These are phyloP conservation scores for Drosophila prolongata DNA, from an alignment of 2,888 invertebrate genomes.

Conservation along the genomic window DNA sequence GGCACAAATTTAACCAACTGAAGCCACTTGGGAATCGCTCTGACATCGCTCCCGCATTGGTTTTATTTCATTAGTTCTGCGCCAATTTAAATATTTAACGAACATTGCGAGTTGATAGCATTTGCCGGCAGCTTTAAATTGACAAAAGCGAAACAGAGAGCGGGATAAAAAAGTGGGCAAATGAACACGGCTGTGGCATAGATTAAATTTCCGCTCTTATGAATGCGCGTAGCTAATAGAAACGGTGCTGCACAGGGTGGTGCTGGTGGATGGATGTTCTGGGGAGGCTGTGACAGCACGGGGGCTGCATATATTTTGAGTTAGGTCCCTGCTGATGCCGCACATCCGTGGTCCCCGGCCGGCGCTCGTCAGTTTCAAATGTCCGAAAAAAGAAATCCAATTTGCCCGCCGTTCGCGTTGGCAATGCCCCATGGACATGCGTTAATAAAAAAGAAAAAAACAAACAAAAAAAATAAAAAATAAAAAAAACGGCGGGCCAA, in stretches of 20 bases:
- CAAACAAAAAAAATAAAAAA: neutral
- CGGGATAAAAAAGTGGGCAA: conserved; percentile 2
- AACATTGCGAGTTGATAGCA: conserved; percentile 58
- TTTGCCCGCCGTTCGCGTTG: conserved; percentile 65
- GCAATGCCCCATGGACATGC: conserved; percentile 72
- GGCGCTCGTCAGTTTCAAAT: conserved; percentile 70
- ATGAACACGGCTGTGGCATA: conserved; percentile 47
- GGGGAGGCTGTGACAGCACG: conserved; percentile 32
- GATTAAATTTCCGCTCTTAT: conserved; percentile 76
- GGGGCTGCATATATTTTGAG: conserved; percentile 42
- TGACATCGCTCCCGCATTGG: conserved; percentile 50
- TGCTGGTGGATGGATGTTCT: neutral
- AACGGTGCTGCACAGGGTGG: conserved; percentile 37
- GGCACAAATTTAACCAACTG: conserved; percentile 48
- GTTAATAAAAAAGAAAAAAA: conserved; percentile 56
- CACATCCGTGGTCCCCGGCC: conserved; percentile 34
- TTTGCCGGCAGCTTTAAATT: conserved; percentile 71
- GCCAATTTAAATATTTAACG: conserved; percentile 78
- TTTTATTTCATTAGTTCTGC: conserved; percentile 74
- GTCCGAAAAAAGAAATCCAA: conserved; percentile 75
- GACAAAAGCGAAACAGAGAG: conserved; percentile 45
- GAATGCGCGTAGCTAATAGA: conserved; percentile 74
- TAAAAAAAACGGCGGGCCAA: conserved; percentile 1
- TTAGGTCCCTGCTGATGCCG: conserved; percentile 40
- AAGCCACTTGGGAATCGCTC: conserved; percentile 53